Percentiles rank a stretch among this genome's conserved stretches.
Conservation (phyloP, 2,888 invertebrate genomes). For the Ormyrus nitidulus region DNA sequence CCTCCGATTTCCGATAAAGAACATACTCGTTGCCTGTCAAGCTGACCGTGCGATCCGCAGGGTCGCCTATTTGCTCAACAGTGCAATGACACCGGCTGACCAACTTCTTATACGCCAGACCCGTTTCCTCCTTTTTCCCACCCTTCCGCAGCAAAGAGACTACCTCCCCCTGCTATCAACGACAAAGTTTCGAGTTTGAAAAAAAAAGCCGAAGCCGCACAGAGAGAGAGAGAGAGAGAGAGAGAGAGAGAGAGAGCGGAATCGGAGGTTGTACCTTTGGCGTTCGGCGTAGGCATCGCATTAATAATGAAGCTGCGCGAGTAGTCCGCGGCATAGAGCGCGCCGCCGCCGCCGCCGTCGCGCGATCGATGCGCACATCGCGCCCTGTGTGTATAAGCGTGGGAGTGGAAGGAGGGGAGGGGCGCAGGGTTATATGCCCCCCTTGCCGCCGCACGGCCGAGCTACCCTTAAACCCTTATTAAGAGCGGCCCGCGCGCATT, state of each 20-base stretch:
- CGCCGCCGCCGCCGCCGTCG: conserved; percentile 63
- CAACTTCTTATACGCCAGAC: conserved; percentile 23
- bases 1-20: background rate
- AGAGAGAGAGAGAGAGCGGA: conserved; percentile 14
- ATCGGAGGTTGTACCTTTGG: background rate
- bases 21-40: background rate
- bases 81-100: conserved; percentile 2
- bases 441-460: background rate
- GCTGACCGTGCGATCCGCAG: background rate
- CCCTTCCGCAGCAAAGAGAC: no score
- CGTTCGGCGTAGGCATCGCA: conserved; percentile 58
- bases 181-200: no score
- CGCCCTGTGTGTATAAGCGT: conserved; percentile 22
- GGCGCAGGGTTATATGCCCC: background rate
- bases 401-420: background rate
- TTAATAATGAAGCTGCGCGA: conserved; percentile 73
- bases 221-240: background rate
- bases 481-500: conserved; percentile 35
- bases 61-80: conserved; percentile 33
- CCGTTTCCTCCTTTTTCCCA: background rate
- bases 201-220: background rate
- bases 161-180: no score
- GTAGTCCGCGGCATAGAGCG: no score
- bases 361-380: conserved; percentile 68
- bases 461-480: conserved; percentile 44